Evolutionary conservation across 2,888 invertebrate genomes (phyloP).

Genomic region (Apamea sordens): DNA sequence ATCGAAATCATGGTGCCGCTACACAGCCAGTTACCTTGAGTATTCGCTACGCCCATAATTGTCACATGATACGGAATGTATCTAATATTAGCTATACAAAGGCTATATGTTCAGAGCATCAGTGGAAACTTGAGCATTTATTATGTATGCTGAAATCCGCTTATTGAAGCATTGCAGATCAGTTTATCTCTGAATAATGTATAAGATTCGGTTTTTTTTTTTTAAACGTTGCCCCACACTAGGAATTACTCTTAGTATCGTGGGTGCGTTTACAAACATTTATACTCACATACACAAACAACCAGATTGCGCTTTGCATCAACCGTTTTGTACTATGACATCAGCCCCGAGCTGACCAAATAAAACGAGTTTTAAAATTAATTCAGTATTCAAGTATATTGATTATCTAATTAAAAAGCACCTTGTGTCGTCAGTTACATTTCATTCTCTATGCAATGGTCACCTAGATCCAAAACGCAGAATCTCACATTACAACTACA

Average conservation of each 20-base stretch:
- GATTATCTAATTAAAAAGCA: conserved; percentile 19
- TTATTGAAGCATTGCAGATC: conserved; percentile 15
- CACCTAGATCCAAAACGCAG: conserved; percentile 9
- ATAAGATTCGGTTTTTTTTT: conserved; percentile 20
- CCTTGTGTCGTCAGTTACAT: conserved; percentile 32
- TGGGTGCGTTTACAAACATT: too few relatives aligned
- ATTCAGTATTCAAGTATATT: conserved; percentile 21
- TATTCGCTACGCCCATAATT: conserved; percentile 37
- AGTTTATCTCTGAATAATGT: conserved; percentile 28
- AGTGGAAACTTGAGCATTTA: conserved; percentile 38
- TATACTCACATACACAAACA: too few relatives aligned
- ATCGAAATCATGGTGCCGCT: conserved; percentile 10
- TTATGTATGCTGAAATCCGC: conserved; percentile 18
- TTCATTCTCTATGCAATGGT: conserved; percentile 41
- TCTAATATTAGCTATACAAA: conserved; percentile 36
- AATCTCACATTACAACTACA: conserved; percentile 17
- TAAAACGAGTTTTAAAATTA: conserved; percentile 45
- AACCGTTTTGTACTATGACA: conserved; percentile 44
- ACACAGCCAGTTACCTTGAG: conserved; percentile 39
- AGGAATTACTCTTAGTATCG: too few relatives aligned
- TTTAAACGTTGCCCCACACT: too few relatives aligned
- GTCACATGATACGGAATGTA: conserved; percentile 44
- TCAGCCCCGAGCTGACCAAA: conserved; percentile 18
- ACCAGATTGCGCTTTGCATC: conserved; percentile 33
- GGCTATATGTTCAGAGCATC: conserved; percentile 14